phyloP scores from a whole-genome alignment of 1,140 invertebrate species.

The Laodelphax striatellus region DNA sequence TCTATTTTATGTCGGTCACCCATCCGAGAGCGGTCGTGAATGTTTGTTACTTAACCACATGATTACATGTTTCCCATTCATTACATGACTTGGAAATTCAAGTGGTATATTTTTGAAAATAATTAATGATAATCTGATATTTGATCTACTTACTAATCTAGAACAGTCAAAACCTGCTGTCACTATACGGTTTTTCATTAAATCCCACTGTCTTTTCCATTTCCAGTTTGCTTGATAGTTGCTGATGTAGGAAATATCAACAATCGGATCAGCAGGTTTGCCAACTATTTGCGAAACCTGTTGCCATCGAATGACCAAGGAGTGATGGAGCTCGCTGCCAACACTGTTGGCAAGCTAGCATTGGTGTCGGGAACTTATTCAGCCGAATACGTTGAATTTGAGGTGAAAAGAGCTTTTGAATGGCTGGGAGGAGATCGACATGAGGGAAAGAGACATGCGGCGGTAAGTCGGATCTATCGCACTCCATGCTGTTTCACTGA shows the following conservation, averaged over 20 bases:
- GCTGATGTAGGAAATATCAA: constrained; percentile 87
- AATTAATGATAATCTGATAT: too few relatives aligned
- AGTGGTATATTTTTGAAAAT: not conserved
- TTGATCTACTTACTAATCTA: not conserved
- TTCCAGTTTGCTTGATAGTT: constrained; percentile 73
- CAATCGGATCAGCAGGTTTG: constrained; percentile 80
- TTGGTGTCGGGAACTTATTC: constrained; percentile 85
- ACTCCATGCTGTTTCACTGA: too few relatives aligned
- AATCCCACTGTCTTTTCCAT: too few relatives aligned
- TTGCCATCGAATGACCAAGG: constrained; percentile 80
- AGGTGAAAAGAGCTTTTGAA: constrained; percentile 89
- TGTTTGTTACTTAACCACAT: too few relatives aligned
- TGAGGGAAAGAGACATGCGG: constrained; percentile 81
- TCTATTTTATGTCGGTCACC: too few relatives aligned
- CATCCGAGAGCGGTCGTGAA: too few relatives aligned
- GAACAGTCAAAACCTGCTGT: too few relatives aligned
- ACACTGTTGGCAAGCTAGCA: constrained; percentile 83
- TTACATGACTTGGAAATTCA: too few relatives aligned
- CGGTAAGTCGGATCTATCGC: constrained; percentile 39
- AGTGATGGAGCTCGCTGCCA: constrained; percentile 93
- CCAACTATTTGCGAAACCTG: constrained; percentile 83
- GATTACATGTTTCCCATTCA: too few relatives aligned
- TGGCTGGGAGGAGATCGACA: constrained; percentile 81
- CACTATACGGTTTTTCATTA: too few relatives aligned
- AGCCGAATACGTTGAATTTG: constrained; percentile 92